Base-by-base conservation (phyloP, 37 sponge, comb jelly and placozoan species). In the Hormiphora californensis region DNA sequence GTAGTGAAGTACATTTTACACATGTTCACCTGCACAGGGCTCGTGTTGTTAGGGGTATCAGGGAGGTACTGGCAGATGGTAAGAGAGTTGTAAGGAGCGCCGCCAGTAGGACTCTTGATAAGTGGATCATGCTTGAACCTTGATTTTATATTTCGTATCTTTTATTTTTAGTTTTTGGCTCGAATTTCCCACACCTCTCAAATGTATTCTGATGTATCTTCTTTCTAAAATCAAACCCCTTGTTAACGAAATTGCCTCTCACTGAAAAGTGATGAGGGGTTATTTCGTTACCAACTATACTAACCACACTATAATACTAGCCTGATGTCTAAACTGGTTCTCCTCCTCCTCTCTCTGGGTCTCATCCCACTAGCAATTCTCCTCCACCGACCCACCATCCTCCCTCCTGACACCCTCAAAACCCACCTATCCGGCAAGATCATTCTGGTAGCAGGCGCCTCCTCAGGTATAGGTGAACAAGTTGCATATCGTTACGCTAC, bases 1-100 rank as follows among this genome's bases (percentile, higher is more conserved):
- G n/a, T n/a, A n/a, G n/a, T n/a, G n/a, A 73, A 11, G 28, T 73
- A 30, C 81, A 27, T n/a, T 46, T 28, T 33, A 73, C 12, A 17
- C 46, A 43, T 46, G 43, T 46, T 0, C 81, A 73, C 81, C 15
- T 73, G 23, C 81, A 73, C 1, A 27, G 81, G 43, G 81, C 40
- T n/a, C 8, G 7, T 73, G 81, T 73, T 0, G 4, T 73, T 1
- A 73, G 8, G 9, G 0, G 17, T 9, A 23, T 73, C 27, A 73
- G 23, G 23, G 8, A 21, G 5, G 81, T 41, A 30, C 46, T 73
- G 46, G 44, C 46, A 1, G 81, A 73, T 40, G 8, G 44, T 43
- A 73, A 73, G 46, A 39, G 81, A 17, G 43, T 73, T 39, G 81
- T 73, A 7, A 3, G 81, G 28, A 22, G n/a, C 4, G 81, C 46